Evolutionary conservation across 2,888 invertebrate species (phyloP).

Genomic region (Idaea aversata): DNA sequence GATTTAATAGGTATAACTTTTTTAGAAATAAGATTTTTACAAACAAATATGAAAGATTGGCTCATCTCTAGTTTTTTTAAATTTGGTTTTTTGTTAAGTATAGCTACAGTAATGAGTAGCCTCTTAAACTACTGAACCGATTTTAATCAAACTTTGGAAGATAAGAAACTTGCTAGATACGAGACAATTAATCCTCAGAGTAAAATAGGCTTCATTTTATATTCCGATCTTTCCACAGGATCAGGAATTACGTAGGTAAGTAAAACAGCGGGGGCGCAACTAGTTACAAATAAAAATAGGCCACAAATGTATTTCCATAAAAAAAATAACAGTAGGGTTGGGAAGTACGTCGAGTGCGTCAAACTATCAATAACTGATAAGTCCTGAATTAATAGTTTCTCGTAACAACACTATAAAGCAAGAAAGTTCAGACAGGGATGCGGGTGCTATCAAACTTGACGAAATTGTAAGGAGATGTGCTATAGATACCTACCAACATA

Average conservation of each 20-base stretch:
- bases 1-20: no score
- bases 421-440: conserved; percentile 20
- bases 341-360: conserved; percentile 1
- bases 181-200: background rate
- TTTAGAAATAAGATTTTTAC: no score
- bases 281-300: background rate
- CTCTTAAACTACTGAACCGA: background rate
- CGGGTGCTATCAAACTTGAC: conserved; percentile 16
- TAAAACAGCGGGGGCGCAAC: background rate
- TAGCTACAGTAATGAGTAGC: no score
- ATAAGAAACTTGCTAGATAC: background rate
- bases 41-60: no score
- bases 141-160: background rate
- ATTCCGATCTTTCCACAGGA: background rate
- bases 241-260: no score
- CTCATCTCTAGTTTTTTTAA: no score
- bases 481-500: background rate
- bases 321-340: conserved; percentile 2
- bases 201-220: background rate
- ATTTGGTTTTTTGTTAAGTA: background rate
- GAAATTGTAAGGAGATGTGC: background rate
- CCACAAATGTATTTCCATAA: background rate
- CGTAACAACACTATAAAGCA: conserved; percentile 20
- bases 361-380: conserved; percentile 27
- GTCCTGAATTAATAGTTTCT: conserved; percentile 10